phyloP scores from a whole-genome alignment of 2,888 invertebrate species.

The Ormyrus nitidulus region DNA sequence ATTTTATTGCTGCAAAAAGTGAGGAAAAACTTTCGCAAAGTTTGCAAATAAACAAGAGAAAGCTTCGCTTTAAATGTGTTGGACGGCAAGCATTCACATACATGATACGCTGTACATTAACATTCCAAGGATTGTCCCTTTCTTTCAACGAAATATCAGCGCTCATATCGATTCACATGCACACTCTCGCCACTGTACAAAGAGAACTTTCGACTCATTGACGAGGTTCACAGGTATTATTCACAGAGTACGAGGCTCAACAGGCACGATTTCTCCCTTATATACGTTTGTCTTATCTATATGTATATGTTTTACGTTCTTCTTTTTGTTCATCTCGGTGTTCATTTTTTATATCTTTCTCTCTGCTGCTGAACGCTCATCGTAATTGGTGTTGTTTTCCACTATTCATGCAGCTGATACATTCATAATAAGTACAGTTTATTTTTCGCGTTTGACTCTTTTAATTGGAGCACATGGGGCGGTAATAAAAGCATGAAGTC shows the following conservation, averaged over 20 bases:
- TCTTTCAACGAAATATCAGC: slow-evolving; percentile 40
- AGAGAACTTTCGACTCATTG: slow-evolving; percentile 39
- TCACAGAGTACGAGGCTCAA: slow-evolving; percentile 39
- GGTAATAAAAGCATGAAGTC: slow-evolving; percentile 35
- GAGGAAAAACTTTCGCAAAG: background rate
- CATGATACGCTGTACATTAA: slow-evolving; percentile 20
- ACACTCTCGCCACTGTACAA: slow-evolving; percentile 21
- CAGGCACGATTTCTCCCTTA: slow-evolving; percentile 56
- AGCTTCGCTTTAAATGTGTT: slow-evolving; percentile 19
- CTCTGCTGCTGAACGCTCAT: background rate
- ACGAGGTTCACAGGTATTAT: slow-evolving; percentile 41
- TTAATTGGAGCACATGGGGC: background rate
- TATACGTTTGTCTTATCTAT: slow-evolving; percentile 4
- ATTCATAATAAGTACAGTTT: background rate
- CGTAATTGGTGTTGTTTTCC: slow-evolving; percentile 9
- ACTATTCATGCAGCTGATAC: background rate
- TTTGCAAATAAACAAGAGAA: background rate
- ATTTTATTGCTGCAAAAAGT: background rate
- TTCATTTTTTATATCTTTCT: background rate
- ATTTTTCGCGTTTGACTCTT: background rate
- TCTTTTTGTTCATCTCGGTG: slow-evolving; percentile 29
- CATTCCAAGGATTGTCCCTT: slow-evolving; percentile 38
- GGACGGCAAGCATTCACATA: slow-evolving; percentile 12
- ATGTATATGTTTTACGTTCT: slow-evolving; percentile 42
- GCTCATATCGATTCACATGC: slow-evolving; percentile 40